These are phyloP conservation scores for Tretioscincus oriximinensis DNA, from an alignment of 2,113 vertebrate species.

Conservation along the genomic window DNA sequence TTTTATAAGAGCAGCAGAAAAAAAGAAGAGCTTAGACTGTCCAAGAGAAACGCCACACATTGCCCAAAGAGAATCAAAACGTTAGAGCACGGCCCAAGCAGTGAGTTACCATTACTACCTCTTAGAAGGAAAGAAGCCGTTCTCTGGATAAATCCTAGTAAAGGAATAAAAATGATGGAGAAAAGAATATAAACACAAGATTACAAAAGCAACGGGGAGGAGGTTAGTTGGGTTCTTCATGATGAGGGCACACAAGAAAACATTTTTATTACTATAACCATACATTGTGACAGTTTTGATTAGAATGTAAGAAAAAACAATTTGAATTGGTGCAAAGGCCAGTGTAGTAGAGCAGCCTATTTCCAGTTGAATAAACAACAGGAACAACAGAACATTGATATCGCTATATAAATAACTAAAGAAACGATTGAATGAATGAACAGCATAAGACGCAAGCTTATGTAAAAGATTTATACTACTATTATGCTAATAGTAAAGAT, in stretches of 20 bases:
- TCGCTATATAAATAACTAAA: too few species aligned
- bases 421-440: too few species aligned
- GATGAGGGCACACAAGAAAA: background rate
- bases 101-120: constrained; percentile 83
- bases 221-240: background rate
- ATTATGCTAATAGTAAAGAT: too few species aligned
- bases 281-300: too few species aligned
- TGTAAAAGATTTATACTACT: too few species aligned
- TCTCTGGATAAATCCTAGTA: constrained; percentile 88
- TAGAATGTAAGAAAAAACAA: too few species aligned
- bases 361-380: too few species aligned
- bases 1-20: constrained; percentile 32
- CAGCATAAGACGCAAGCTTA: too few species aligned
- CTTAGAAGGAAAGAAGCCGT: constrained; percentile 86
- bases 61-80: constrained; percentile 38
- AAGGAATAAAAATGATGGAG: constrained; percentile 73
- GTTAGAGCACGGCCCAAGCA: constrained; percentile 71
- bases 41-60: constrained; percentile 27
- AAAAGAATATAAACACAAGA: constrained; percentile 24
- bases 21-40: background rate
- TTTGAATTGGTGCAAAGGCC: too few species aligned
- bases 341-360: too few species aligned
- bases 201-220: constrained; percentile 38
- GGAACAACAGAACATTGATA: too few species aligned
- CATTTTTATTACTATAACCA: too few species aligned